Base-by-base conservation (phyloP, 2,888 invertebrate species). In the Yponomeuta plumbellus region DNA sequence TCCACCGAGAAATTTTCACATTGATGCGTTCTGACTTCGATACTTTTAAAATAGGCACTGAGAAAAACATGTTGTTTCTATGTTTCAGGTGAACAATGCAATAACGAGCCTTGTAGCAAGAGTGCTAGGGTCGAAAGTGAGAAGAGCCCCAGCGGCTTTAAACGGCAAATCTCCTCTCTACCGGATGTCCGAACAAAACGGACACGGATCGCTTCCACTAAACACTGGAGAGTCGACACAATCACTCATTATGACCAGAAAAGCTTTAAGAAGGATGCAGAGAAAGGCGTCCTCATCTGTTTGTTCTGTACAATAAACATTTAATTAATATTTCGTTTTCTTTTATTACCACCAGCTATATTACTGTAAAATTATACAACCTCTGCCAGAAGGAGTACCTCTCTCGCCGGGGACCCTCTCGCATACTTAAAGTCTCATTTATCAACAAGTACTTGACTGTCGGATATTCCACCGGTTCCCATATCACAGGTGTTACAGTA, bases 51-150 rank as follows among this genome's bases (percentile, higher is more conserved):
- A 34, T 34, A 34, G 34, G 34, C 34, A 34, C 34, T 34, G 5
- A 1, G 34, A 34, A 8, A 34, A 34, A 26, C 26, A 34, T 52
- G 44, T 44, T 44, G 44, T 52, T 13, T 52, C 17, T 13, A 52
- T 17, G 62, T 52, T 61, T 68, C 80, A 95, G 95, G 93, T 95
- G 0, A 93, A 93, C 72, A 79, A 88, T 11, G 88, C 92, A 57
- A 94, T 97, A 77, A 94, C 94, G 70, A 94, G 93, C 74, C 82
- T 97, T 63, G 94, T 96, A 11, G 80, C 81, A 0, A 78, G 81
- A 13, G 81, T 79, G 5, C 67, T 84, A 62, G 88, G 88, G 3
- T 70, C 78, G 39, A 78, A 81, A 67, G 73, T 80, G 5, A 74
- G 75, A 34, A 76, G 76, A n/a, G 64, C 78, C 23, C 77, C 76